These are phyloP conservation scores for Synergus japonicus DNA, from an alignment of 2,888 invertebrate genomes.

Conservation along the genomic window DNA sequence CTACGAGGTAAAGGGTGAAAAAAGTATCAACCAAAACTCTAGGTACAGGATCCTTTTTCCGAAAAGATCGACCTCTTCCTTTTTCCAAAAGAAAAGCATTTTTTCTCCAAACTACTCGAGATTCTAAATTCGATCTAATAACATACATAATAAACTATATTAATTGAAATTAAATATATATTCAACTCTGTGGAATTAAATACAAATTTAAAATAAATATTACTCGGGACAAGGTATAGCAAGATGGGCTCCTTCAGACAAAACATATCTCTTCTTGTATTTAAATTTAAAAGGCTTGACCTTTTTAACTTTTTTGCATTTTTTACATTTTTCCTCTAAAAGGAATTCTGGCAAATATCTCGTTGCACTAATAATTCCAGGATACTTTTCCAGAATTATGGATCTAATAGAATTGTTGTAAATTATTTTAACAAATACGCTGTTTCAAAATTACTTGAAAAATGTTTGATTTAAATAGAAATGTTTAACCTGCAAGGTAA, in stretches of 20 bases:
- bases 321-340: constrained; percentile 68
- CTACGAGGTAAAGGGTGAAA: constrained; percentile 79
- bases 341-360: constrained; percentile 79
- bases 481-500: constrained; percentile 69
- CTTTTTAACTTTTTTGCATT: constrained; percentile 69
- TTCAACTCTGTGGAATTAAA: not conserved
- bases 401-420: constrained; percentile 74
- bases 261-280: constrained; percentile 78
- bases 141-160: not conserved
- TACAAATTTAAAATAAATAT: not conserved
- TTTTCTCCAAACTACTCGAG: constrained; percentile 80
- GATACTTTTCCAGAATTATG: constrained; percentile 75
- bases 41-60: constrained; percentile 75
- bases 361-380: constrained; percentile 78
- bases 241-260: constrained; percentile 80
- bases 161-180: constrained; percentile 19
- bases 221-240: constrained; percentile 81
- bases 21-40: constrained; percentile 80
- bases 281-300: constrained; percentile 77
- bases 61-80: constrained; percentile 68
- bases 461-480: not conserved
- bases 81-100: constrained; percentile 78
- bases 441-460: not conserved
- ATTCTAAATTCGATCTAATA: constrained; percentile 76
- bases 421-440: not conserved